Conservation (phyloP, 1,140 invertebrate genomes). For the Scylla paramamosain region DNA sequence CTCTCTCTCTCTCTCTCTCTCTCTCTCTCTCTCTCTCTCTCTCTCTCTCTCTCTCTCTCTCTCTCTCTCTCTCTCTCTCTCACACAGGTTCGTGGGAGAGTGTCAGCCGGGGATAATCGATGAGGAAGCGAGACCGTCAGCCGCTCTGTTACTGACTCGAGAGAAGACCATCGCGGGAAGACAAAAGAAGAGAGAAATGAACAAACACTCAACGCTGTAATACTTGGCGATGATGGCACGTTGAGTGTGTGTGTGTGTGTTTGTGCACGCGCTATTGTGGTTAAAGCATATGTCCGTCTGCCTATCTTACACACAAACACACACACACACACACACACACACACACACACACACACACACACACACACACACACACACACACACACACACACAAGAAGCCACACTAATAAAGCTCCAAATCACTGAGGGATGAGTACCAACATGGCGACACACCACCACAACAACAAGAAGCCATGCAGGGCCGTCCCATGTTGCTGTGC, state of each 20-base stretch:
- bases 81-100: not conserved
- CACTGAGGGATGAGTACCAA: too few species aligned
- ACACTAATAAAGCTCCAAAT: too few species aligned
- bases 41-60: constrained; percentile 22
- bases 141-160: not conserved
- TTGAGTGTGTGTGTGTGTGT: not conserved
- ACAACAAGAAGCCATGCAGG: too few species aligned
- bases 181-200: not conserved
- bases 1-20: constrained; percentile 21
- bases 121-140: not conserved
- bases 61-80: constrained; percentile 22
- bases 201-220: too few species aligned
- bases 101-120: not conserved
- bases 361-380: too few species aligned
- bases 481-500: too few species aligned
- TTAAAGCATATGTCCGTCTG: not conserved
- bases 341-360: too few species aligned
- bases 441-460: too few species aligned
- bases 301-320: not conserved
- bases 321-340: too few species aligned
- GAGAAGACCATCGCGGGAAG: not conserved
- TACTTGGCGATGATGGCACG: too few species aligned
- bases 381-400: too few species aligned
- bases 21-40: constrained; percentile 21
- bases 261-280: not conserved